Conservation (phyloP, 1,140 invertebrate genomes). For the Gryllus bimaculatus region DNA sequence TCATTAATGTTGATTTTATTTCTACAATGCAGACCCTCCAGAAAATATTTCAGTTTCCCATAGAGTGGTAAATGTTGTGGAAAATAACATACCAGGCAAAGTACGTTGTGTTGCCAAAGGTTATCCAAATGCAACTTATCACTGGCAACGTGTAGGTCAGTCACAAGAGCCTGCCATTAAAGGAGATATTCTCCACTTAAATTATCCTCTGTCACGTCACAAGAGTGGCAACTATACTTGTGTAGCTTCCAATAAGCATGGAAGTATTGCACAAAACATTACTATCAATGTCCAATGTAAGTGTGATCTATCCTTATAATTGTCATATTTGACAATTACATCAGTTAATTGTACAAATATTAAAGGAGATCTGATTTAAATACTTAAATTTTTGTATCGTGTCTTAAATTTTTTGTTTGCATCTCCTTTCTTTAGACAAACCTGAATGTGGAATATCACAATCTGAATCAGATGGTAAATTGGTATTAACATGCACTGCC, state of each 20-base stretch:
- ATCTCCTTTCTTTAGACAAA: slow-evolving; percentile 50
- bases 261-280: slow-evolving; percentile 50
- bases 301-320: slow-evolving; percentile 31
- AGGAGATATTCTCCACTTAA: slow-evolving; percentile 44
- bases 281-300: slow-evolving; percentile 72
- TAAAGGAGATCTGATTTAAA: background rate
- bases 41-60: slow-evolving; percentile 70
- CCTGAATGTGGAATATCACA: slow-evolving; percentile 74
- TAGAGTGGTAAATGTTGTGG: slow-evolving; percentile 59
- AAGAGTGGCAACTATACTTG: slow-evolving; percentile 65
- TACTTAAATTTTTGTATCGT: too few species aligned
- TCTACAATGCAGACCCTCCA: slow-evolving; percentile 61
- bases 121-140: slow-evolving; percentile 56
- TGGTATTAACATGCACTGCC: slow-evolving; percentile 69
- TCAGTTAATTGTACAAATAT: background rate
- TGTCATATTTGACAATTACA: background rate
- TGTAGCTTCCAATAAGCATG: slow-evolving; percentile 66
- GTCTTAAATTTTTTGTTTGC: background rate
- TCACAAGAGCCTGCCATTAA: slow-evolving; percentile 36
- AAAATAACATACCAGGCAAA: slow-evolving; percentile 61
- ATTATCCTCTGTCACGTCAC: slow-evolving; percentile 46
- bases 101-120: slow-evolving; percentile 67
- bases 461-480: slow-evolving; percentile 56
- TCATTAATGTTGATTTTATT: background rate
- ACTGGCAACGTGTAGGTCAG: slow-evolving; percentile 49